Base-by-base conservation (phyloP, 2,113 vertebrate genomes). In the Malurus cyaneus region DNA sequence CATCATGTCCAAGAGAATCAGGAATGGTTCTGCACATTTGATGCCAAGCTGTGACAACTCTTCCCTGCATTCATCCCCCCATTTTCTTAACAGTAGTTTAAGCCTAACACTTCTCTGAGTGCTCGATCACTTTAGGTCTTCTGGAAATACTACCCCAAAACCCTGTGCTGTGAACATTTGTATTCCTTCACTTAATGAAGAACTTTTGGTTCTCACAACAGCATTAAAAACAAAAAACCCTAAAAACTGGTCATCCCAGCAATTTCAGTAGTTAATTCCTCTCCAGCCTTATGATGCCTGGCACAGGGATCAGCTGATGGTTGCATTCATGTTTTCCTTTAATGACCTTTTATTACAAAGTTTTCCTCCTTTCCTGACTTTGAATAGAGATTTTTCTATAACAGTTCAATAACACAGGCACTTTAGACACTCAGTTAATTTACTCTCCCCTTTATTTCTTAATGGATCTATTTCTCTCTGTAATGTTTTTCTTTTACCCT, bases 351-450 rank as follows among this genome's bases (percentile, higher is more conserved):
- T 94, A 80, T 94, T 26, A 94, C 57, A 83, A 91, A 92, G 85
- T 95, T 97, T 94, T 95, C 86, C 49, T 94, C 82, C 19, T 73
- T 96, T 88, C 52, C 79, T 80, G 85, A 54, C 79, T 96, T 95
- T 83, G 70, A 86, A 77, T 96, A 88, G 89, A 94, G 89, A 93
- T 91, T 95, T 96, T 94, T 92, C 70, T 70, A 94, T 70, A 94
- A 66, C 74, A 92, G 92, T 88, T 97, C 94, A 92, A 94, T 97
- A 96, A 86, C 85, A 85, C 41, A 77, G 24, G 59, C 60, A 31
- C 60, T 95, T 95, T 32, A 93, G 85, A 83, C 47, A 89, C 84
- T 52, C 4, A 3, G 79, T 95, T 97, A 95, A 94, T 93, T 95
- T 97, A 95, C 87, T 89, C 64, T 91, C 4, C 32, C 74, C 36